Percentiles rank a stretch among this genome's conserved stretches.
phyloP scores from a whole-genome alignment of 2,888 invertebrate species.

The Meiosimyza decipiens region DNA sequence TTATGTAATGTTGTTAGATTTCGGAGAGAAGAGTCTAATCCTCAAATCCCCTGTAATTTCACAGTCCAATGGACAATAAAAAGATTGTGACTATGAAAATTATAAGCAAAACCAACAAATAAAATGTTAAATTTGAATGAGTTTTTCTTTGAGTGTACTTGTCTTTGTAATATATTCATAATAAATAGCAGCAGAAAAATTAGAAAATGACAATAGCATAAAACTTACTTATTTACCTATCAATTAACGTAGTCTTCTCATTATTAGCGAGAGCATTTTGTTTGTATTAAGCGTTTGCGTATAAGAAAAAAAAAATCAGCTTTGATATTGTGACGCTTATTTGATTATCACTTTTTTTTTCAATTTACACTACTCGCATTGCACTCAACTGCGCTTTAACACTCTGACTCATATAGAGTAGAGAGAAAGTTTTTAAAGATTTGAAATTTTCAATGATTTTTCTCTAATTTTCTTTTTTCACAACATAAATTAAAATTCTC shows the following conservation, averaged over 20 bases:
- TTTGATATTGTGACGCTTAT: neutral
- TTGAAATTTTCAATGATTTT: neutral
- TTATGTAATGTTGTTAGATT: too few species aligned
- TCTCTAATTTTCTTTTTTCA: neutral
- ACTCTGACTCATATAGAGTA: neutral
- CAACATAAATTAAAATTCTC: neutral
- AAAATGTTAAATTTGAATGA: too few species aligned
- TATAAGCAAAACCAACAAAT: too few species aligned
- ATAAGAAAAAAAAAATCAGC: neutral
- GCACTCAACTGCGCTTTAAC: too few species aligned
- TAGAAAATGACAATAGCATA: too few species aligned
- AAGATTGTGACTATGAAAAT: too few species aligned
- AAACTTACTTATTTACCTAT: neutral
- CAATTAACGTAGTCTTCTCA: conserved; percentile 1
- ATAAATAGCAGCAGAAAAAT: too few species aligned
- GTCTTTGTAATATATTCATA: too few species aligned
- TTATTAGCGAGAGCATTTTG: neutral
- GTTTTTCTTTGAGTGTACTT: too few species aligned
- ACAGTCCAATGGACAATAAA: too few species aligned
- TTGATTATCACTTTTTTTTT: neutral
- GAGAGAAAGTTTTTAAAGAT: neutral
- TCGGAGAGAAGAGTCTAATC: too few species aligned
- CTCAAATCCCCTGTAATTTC: too few species aligned
- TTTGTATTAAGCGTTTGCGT: neutral
- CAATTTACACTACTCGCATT: neutral